Conservation (phyloP, 2,888 invertebrate genomes). For the Tetragnatha montana region DNA sequence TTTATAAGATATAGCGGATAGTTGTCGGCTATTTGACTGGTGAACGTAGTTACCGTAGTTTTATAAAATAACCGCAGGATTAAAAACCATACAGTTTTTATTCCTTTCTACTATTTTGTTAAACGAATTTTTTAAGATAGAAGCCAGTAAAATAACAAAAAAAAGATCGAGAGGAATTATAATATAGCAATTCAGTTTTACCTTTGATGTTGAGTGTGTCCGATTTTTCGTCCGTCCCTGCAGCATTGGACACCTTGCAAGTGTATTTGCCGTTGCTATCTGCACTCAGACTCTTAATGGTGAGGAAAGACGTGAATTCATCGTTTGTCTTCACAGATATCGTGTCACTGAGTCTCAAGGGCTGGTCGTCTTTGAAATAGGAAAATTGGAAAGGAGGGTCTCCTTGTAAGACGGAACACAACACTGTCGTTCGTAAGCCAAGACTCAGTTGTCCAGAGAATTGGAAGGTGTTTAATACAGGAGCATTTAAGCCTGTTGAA, state of each 20-base stretch:
- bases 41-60: no score
- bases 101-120: no score
- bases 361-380: not conserved
- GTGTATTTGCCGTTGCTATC: constrained; percentile 62
- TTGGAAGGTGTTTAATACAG: not conserved
- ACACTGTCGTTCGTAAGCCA: not conserved
- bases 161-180: no score
- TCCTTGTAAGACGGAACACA: constrained; percentile 2
- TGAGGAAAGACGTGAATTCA: constrained; percentile 29
- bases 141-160: no score
- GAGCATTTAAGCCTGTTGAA: not conserved
- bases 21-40: no score
- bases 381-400: constrained; percentile 2
- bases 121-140: no score
- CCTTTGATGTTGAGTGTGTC: constrained; percentile 20
- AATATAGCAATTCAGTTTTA: not conserved
- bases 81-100: no score
- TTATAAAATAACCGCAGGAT: no score
- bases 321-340: constrained; percentile 10
- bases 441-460: not conserved
- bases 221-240: constrained; percentile 37
- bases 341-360: not conserved
- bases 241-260: constrained; percentile 50
- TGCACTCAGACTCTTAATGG: constrained; percentile 26
- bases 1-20: no score